A percentile compares a stretch with the other conserved stretches of the same genome.
Evolutionary conservation across 2,888 invertebrate genomes (phyloP).

Genomic region (Harpalus rubripes): DNA sequence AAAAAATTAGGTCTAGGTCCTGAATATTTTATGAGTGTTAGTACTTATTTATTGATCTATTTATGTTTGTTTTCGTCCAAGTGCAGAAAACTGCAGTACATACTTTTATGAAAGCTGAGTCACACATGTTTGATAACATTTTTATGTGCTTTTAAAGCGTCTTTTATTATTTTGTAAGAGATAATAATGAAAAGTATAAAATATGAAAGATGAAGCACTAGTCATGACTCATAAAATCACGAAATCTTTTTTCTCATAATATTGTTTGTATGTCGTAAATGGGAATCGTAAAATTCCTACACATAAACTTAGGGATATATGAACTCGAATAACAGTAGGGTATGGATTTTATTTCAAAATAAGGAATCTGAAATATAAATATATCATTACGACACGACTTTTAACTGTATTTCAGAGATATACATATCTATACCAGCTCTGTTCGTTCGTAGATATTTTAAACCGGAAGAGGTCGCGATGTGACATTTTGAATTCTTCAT

Average conservation of each 20-base stretch:
- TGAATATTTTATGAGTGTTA: background rate
- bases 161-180: slow-evolving; percentile 24
- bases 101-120: slow-evolving; percentile 11
- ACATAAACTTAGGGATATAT: background rate
- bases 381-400: background rate
- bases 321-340: background rate
- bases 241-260: slow-evolving; percentile 3
- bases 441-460: background rate
- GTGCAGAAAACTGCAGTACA: background rate
- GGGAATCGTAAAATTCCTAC: background rate
- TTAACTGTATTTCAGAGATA: background rate
- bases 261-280: slow-evolving; percentile 6
- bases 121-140: slow-evolving; percentile 11
- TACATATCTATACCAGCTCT: background rate
- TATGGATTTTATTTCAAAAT: background rate
- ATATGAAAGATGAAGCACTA: slow-evolving; percentile 16
- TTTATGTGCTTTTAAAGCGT: background rate
- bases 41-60: background rate
- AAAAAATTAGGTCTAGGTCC: background rate
- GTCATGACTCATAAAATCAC: slow-evolving; percentile 6
- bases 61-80: background rate
- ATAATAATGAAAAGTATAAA: slow-evolving; percentile 18
- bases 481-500: too few species aligned
- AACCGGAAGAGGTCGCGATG: too few species aligned
- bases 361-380: background rate